Evolutionary conservation across 2,888 invertebrate species (phyloP), one percentile per base, ranked within the genome.

Genomic region (Cerceris ruficornis): DNA sequence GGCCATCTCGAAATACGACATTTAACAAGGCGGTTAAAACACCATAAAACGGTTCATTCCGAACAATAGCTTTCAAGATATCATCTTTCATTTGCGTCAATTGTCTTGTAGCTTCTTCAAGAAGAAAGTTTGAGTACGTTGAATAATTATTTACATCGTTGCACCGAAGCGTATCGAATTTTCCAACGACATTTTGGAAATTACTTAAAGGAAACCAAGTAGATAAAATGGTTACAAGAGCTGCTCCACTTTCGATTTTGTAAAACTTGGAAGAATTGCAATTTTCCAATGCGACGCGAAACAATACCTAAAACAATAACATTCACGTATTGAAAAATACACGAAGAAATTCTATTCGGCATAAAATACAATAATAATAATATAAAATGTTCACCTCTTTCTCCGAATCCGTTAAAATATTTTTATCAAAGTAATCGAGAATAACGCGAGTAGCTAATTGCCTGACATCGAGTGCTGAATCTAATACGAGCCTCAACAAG

Each of bases 401-500:
- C 62, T 90, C 90, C 6, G 50, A 42, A 15, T 57, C 7, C 0
- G 64, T 75, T 7, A 88, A 87, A 43, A 93, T 75, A 67, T 93
- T 88, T 6, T 90, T 81, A 2, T 91, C 87, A 80, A 94, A 94
- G 86, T 95, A 92, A 46, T 93, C 90, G 5, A 94, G 87, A 14
- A 96, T 88, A 73, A 96, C 91, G 4, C 92, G 88, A 1, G 93
- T 92, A 0, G 94, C 93, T 85, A 93, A 92, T 69, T 94, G 94
- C 83, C 95, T 93, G 0, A 96, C 93, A 92, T 96, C 96, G 85
- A 94, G 94, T 17, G 94, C 94, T 17, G 95, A 94, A 86, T 95
- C 94, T 79, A 94, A 92, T 7, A 95, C 90, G 46, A 95, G 92
- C 74, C 90, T 92, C 6, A 95, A 88, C 8, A 96, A 89, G 61